Evolutionary conservation across 2,797 vertebrate genomes (phyloP).

Genomic region (Heterohyrax brucei): DNA sequence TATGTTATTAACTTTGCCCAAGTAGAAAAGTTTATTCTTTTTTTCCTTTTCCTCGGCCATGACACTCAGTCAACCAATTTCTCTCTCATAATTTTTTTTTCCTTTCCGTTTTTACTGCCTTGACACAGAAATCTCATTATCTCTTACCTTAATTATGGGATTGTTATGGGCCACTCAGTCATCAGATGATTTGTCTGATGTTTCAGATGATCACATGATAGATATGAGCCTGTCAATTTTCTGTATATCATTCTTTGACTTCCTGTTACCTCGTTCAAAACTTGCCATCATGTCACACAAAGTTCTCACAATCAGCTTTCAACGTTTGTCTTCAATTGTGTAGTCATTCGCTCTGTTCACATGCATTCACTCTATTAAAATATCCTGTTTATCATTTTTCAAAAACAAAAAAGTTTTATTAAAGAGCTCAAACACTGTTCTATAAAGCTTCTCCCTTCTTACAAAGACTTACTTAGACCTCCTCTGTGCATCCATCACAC

Average conservation of each 20-base stretch:
- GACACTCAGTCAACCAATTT: background rate
- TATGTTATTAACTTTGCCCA: background rate
- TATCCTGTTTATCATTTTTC: background rate
- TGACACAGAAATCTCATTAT: background rate
- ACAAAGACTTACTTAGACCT: background rate
- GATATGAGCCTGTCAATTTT: background rate
- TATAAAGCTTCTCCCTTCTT: background rate
- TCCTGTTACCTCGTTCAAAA: background rate
- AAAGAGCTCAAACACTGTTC: slow-evolving; percentile 5
- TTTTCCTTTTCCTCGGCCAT: background rate
- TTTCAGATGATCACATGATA: background rate
- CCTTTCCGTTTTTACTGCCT: background rate
- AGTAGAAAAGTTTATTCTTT: background rate
- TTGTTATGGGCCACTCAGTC: background rate
- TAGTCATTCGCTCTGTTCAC: background rate
- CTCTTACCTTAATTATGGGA: background rate
- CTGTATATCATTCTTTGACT: background rate
- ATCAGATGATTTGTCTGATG: background rate
- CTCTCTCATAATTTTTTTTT: background rate
- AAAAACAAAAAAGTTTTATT: slow-evolving; percentile 41
- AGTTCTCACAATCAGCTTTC: background rate
- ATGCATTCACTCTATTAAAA: background rate
- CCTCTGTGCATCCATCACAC: background rate
- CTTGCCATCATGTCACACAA: background rate
- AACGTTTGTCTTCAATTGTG: background rate